Conservation (phyloP, 2,113 vertebrate genomes). For the Setophaga petechia region DNA sequence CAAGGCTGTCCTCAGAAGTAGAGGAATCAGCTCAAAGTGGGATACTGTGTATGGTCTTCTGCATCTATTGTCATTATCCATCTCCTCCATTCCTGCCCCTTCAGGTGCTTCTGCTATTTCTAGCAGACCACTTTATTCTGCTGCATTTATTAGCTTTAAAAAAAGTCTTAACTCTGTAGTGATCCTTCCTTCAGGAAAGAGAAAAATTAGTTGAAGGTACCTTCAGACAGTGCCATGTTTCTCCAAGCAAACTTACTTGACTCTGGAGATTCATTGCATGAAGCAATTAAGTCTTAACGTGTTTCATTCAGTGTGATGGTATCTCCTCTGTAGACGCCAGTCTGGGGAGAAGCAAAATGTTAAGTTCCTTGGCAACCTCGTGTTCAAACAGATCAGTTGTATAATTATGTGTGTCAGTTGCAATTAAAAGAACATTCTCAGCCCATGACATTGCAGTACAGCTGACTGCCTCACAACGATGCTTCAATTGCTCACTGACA, state of each 20-base stretch:
- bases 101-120: slow-evolving; percentile 34
- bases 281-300: slow-evolving; percentile 74
- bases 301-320: slow-evolving; percentile 73
- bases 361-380: slow-evolving; percentile 75
- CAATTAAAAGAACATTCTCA: slow-evolving; percentile 81
- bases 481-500: slow-evolving; percentile 49
- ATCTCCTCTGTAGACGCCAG: slow-evolving; percentile 78
- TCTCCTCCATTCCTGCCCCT: not conserved
- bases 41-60: not conserved
- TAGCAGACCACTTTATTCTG: slow-evolving; percentile 27
- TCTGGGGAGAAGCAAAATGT: slow-evolving; percentile 73
- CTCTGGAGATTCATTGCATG: slow-evolving; percentile 65
- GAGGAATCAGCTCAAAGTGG: not conserved
- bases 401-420: slow-evolving; percentile 78
- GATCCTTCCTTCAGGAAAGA: slow-evolving; percentile 16
- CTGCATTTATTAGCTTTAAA: slow-evolving; percentile 40
- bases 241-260: slow-evolving; percentile 61
- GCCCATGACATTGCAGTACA: slow-evolving; percentile 64
- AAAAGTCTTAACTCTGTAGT: slow-evolving; percentile 46
- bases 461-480: slow-evolving; percentile 62
- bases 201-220: slow-evolving; percentile 46
- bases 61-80: not conserved
- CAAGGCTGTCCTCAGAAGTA: slow-evolving; percentile 23
- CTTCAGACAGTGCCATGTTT: slow-evolving; percentile 64
- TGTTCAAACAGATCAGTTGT: slow-evolving; percentile 75